phyloP scores from a whole-genome alignment of 2,888 invertebrate genomes.

The Temnothorax ravouxi region DNA sequence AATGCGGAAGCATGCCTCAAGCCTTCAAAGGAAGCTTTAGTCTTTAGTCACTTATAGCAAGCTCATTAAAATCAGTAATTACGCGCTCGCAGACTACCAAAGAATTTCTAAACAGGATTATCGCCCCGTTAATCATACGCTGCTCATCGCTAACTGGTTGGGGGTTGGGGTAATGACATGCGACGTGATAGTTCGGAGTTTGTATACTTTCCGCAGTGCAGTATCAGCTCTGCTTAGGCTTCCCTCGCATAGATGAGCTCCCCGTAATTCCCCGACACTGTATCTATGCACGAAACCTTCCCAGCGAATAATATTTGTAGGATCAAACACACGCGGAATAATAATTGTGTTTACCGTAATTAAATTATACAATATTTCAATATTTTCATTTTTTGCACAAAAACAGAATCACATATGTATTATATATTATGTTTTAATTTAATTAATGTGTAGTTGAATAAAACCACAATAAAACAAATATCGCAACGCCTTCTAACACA shows the following conservation, averaged over 20 bases:
- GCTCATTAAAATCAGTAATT: conserved; percentile 53
- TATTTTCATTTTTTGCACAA: background rate
- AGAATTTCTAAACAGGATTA: conserved; percentile 55
- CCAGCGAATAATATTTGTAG: conserved; percentile 24
- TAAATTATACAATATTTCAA: background rate
- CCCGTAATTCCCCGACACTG: background rate
- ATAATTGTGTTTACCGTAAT: conserved; percentile 9
- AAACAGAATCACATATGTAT: background rate
- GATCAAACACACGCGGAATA: background rate
- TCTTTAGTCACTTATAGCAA: conserved; percentile 42
- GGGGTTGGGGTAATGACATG: conserved; percentile 38
- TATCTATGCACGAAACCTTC: conserved; percentile 22
- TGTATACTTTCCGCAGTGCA: conserved; percentile 42
- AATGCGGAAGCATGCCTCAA: conserved; percentile 1
- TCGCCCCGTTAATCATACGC: conserved; percentile 48
- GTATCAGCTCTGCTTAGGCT: conserved; percentile 38
- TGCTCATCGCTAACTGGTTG: conserved; percentile 20
- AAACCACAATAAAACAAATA: background rate
- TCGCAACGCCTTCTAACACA: background rate
- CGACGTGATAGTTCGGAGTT: conserved; percentile 39
- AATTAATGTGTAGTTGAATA: background rate
- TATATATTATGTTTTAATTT: background rate
- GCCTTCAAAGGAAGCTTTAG: conserved; percentile 20
- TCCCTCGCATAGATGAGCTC: background rate
- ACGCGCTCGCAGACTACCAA: conserved; percentile 35